Evolutionary conservation across 1,140 invertebrate genomes (phyloP).

Genomic region (Drosophila nigrodunni): DNA sequence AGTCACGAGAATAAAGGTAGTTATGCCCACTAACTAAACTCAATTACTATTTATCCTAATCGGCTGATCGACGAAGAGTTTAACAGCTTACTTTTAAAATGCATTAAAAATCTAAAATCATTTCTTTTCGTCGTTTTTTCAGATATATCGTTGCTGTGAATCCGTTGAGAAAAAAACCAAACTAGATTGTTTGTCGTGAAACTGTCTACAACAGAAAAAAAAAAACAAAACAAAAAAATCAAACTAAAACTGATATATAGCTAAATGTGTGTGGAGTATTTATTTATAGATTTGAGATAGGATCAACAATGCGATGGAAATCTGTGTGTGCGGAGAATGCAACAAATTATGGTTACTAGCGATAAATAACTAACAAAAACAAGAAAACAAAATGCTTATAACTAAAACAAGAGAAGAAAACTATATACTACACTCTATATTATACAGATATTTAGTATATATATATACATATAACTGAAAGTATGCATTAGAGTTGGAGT

Average conservation of each 20-base stretch:
- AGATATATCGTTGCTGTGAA: slow-evolving; percentile 85
- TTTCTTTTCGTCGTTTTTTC: background rate
- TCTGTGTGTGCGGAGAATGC: slow-evolving; percentile 35
- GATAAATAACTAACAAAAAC: slow-evolving; percentile 57
- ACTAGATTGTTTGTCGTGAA: slow-evolving; percentile 70
- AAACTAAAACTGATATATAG: slow-evolving; percentile 69
- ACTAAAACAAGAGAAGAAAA: slow-evolving; percentile 27
- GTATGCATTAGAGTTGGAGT: slow-evolving; percentile 46
- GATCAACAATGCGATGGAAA: slow-evolving; percentile 50
- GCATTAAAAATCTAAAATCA: background rate
- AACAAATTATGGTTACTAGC: slow-evolving; percentile 83
- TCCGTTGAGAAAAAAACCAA: slow-evolving; percentile 67
- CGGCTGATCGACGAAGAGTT: background rate
- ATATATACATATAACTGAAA: slow-evolving; percentile 37
- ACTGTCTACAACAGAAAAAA: slow-evolving; percentile 46
- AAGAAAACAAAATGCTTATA: slow-evolving; percentile 74
- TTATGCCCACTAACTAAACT: background rate
- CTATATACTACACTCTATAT: slow-evolving; percentile 68
- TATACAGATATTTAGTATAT: slow-evolving; percentile 48
- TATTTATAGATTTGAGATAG: slow-evolving; percentile 74
- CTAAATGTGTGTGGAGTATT: slow-evolving; percentile 83
- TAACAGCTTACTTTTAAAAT: background rate
- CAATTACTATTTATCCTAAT: background rate
- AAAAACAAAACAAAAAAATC: no score
- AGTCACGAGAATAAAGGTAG: slow-evolving; percentile 85